Conservation (phyloP, 1,140 invertebrate genomes). For the Triops cancriformis region DNA sequence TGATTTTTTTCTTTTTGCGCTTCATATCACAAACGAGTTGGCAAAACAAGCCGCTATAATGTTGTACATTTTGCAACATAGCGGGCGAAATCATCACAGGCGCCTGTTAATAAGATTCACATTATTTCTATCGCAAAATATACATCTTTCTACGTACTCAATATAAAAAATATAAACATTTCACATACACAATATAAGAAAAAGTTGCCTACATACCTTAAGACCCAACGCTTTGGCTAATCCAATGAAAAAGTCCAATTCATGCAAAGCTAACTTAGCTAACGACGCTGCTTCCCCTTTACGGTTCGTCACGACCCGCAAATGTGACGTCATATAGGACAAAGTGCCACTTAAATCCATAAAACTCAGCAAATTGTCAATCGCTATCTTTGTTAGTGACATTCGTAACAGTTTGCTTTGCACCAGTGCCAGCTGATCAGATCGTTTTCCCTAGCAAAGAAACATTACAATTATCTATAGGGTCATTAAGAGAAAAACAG, state of each 20-base stretch:
- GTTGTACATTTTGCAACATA: conserved; percentile 52
- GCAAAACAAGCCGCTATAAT: conserved; percentile 62
- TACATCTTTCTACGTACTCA: too few species aligned
- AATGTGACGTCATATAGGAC: conserved; percentile 51
- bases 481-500: not conserved
- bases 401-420: not conserved
- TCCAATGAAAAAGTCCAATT: conserved; percentile 60
- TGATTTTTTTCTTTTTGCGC: conserved; percentile 46
- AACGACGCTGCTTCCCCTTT: conserved; percentile 51
- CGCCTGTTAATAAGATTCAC: too few species aligned
- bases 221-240: conserved; percentile 61
- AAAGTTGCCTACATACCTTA: too few species aligned
- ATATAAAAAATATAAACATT: too few species aligned
- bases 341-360: conserved; percentile 61
- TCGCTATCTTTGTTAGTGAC: conserved; percentile 58
- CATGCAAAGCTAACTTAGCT: conserved; percentile 58
- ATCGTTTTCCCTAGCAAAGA: conserved; percentile 15
- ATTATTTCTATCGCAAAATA: too few species aligned
- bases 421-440: not conserved
- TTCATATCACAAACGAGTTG: conserved; percentile 57
- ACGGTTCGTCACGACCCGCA: conserved; percentile 52
- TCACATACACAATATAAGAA: too few species aligned
- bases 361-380: conserved; percentile 57
- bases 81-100: conserved; percentile 53
- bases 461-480: not conserved